These are phyloP conservation scores for Stenodema calcarata DNA, from an alignment of 2,888 invertebrate species.

Conservation along the genomic window DNA sequence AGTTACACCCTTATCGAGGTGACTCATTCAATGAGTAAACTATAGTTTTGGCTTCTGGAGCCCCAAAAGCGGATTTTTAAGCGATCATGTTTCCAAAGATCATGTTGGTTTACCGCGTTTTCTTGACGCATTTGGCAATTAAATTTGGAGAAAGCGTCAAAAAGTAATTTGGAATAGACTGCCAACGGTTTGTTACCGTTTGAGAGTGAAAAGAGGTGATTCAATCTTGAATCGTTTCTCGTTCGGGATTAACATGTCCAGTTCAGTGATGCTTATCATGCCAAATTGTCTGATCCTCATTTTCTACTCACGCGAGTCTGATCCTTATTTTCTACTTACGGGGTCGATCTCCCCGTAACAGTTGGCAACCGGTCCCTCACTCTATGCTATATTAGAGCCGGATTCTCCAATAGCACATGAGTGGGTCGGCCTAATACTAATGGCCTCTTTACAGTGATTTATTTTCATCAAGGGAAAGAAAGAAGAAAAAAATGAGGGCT, in stretches of 20 bases:
- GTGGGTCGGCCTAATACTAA: conserved; percentile 14
- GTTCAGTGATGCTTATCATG: background rate
- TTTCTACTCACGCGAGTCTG: background rate
- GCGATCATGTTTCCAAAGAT: too few species aligned
- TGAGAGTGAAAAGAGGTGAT: too few species aligned
- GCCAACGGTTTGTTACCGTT: too few species aligned
- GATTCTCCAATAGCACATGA: conserved; percentile 3
- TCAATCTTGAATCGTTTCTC: too few species aligned
- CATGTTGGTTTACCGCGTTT: too few species aligned
- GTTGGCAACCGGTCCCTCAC: conserved; percentile 5
- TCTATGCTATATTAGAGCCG: background rate
- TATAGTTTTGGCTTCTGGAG: too few species aligned
- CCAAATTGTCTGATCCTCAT: background rate
- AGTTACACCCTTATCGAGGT: too few species aligned
- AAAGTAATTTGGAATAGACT: too few species aligned
- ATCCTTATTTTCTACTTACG: background rate
- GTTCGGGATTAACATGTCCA: background rate
- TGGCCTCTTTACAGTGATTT: conserved; percentile 34
- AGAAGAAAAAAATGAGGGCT: conserved; percentile 5
- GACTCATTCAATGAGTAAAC: too few species aligned
- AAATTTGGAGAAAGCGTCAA: too few species aligned
- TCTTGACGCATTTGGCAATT: too few species aligned
- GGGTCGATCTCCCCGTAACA: background rate
- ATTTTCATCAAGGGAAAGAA: conserved; percentile 13
- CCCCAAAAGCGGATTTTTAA: too few species aligned